phyloP scores from a whole-genome alignment of 1,140 invertebrate species.

The Aphaenogaster floridana region DNA sequence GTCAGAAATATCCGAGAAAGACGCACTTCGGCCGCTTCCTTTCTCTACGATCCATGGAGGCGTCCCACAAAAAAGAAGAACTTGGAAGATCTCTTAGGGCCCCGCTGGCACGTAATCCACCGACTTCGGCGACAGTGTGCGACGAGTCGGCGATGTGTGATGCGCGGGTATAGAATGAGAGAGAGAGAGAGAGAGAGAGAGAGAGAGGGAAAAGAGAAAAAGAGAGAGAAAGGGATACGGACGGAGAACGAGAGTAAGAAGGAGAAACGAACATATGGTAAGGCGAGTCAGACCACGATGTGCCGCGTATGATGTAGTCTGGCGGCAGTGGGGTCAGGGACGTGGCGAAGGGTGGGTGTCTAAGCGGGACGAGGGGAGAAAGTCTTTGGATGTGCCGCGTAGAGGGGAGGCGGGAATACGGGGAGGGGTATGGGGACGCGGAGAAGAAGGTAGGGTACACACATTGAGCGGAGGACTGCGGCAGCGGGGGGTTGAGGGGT shows the following conservation, averaged over 20 bases:
- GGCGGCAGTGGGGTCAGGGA: constrained; percentile 72
- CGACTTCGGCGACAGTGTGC: constrained; percentile 58
- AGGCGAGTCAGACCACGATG: constrained; percentile 62
- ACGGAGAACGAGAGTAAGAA: constrained; percentile 36
- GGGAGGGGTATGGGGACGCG: constrained; percentile 31
- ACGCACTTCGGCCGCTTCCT: constrained; percentile 36
- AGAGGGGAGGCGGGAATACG: constrained; percentile 54
- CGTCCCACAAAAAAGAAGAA: constrained; percentile 37
- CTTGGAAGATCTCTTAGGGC: constrained; percentile 29
- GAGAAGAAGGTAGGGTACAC: constrained; percentile 71
- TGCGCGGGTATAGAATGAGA: constrained; percentile 61
- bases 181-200: constrained; percentile 33
- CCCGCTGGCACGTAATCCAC: constrained; percentile 43
- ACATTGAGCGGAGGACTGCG: constrained; percentile 62
- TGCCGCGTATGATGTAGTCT: constrained; percentile 75
- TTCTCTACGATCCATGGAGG: constrained; percentile 29
- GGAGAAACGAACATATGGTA: constrained; percentile 60
- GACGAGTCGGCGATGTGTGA: constrained; percentile 66
- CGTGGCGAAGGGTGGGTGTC: constrained; percentile 69
- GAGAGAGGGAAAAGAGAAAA: constrained; percentile 7
- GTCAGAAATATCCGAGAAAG: constrained; percentile 25
- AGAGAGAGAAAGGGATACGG: constrained; percentile 43
- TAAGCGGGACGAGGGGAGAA: constrained; percentile 66
- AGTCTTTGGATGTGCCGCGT: constrained; percentile 60
- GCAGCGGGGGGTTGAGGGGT: constrained; percentile 41